These are phyloP conservation scores for Aramus guarauna DNA, from an alignment of 2,113 vertebrate species.

Conservation along the genomic window DNA sequence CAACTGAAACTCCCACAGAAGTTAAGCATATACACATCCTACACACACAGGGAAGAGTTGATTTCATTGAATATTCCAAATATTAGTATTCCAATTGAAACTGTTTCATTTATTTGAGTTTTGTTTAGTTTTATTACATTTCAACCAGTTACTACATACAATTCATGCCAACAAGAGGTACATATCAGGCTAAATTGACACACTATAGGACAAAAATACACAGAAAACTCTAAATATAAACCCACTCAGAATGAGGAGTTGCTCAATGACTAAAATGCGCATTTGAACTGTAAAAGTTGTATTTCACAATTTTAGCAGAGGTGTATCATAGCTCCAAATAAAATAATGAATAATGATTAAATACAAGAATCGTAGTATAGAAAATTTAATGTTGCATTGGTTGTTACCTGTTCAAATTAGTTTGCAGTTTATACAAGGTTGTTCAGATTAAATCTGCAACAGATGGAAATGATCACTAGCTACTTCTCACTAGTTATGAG, in stretches of 20 bases:
- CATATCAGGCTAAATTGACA: neutral
- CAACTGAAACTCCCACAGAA: neutral
- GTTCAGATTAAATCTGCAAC: neutral
- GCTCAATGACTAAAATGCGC: neutral
- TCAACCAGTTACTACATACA: neutral
- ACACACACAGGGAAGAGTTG: accelerated
- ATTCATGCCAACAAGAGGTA: neutral
- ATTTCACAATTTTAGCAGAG: neutral
- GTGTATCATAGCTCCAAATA: neutral
- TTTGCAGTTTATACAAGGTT: neutral
- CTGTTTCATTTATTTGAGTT: neutral
- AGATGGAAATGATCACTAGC: neutral
- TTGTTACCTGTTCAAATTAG: neutral
- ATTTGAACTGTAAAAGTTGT: neutral
- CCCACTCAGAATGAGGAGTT: neutral
- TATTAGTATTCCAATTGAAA: neutral
- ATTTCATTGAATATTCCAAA: neutral
- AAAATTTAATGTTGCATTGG: neutral
- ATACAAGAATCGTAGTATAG: accelerated
- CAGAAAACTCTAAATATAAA: neutral
- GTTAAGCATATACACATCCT: neutral
- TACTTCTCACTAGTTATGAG: neutral
- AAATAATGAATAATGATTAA: neutral
- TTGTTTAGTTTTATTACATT: neutral
- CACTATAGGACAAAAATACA: neutral